Evolutionary conservation across 2,113 vertebrate species (phyloP).

Genomic region (Neotragus pygmaeus): DNA sequence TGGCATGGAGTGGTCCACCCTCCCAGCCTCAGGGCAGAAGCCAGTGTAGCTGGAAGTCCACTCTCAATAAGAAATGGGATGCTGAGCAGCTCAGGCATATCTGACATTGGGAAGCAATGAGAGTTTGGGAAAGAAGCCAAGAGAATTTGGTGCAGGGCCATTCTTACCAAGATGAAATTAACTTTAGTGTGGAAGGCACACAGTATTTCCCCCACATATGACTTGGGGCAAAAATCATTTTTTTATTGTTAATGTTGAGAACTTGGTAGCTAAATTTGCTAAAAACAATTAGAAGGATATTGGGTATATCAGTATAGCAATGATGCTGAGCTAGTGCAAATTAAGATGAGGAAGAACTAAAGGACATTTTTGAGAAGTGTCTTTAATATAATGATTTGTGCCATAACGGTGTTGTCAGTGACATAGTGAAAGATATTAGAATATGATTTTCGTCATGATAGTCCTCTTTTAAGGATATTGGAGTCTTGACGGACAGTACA

Average conservation of each 20-base stretch:
- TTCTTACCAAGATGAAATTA: neutral
- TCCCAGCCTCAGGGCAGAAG: neutral
- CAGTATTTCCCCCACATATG: neutral
- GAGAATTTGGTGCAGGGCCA: neutral
- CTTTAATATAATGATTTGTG: neutral
- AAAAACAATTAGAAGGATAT: neutral
- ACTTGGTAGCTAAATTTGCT: neutral
- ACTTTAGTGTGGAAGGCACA: neutral
- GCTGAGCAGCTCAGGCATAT: neutral
- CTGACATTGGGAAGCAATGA: neutral
- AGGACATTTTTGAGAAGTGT: neutral
- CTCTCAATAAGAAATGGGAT: neutral
- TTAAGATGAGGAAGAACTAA: neutral
- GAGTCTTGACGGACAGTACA: neutral
- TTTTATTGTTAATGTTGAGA: neutral
- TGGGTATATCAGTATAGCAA: neutral
- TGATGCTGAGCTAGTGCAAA: neutral
- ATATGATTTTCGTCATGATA: neutral
- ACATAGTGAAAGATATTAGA: neutral
- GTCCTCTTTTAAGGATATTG: neutral
- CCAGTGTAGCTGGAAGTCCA: neutral
- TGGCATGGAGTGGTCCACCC: rapidly evolving
- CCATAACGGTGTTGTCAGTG: neutral
- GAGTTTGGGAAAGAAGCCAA: neutral
- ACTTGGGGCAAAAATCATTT: neutral